These are phyloP conservation scores for Hypomecis punctinalis DNA, from an alignment of 2,888 invertebrate species.

Conservation along the genomic window DNA sequence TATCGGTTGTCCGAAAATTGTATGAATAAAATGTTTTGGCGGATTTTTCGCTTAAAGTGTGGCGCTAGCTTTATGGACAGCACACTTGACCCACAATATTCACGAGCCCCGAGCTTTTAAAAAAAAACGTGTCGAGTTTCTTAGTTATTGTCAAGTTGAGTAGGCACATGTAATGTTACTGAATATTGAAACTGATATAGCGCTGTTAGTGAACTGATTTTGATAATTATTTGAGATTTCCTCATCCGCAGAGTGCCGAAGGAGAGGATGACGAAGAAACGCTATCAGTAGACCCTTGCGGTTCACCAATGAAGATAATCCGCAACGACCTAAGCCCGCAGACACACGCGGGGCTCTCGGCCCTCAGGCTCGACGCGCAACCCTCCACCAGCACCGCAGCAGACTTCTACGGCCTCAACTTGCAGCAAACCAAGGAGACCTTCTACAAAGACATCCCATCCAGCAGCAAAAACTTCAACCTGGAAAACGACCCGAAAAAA, in stretches of 20 bases:
- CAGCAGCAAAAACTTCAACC: slow-evolving; percentile 75
- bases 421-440: slow-evolving; percentile 71
- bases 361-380: slow-evolving; percentile 50
- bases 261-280: slow-evolving; percentile 86
- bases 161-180: too few relatives aligned
- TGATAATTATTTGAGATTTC: not conserved
- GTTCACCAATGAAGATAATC: slow-evolving; percentile 68
- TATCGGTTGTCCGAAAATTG: too few relatives aligned
- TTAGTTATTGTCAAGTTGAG: too few relatives aligned
- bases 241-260: slow-evolving; percentile 71
- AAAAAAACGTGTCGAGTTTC: too few relatives aligned
- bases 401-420: slow-evolving; percentile 69
- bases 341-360: slow-evolving; percentile 41
- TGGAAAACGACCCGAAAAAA: slow-evolving; percentile 65
- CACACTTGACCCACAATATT: too few relatives aligned
- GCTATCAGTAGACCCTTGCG: slow-evolving; percentile 80
- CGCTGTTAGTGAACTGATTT: not conserved
- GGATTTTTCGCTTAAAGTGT: too few relatives aligned
- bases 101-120: too few relatives aligned
- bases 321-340: slow-evolving; percentile 70
- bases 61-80: too few relatives aligned
- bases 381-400: slow-evolving; percentile 60
- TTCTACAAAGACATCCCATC: slow-evolving; percentile 75
- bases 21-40: too few relatives aligned
- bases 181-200: too few relatives aligned